Percentiles rank a stretch among this genome's conserved stretches.
Evolutionary conservation across 2,888 invertebrate genomes (phyloP).

Genomic region (Theretra japonica): DNA sequence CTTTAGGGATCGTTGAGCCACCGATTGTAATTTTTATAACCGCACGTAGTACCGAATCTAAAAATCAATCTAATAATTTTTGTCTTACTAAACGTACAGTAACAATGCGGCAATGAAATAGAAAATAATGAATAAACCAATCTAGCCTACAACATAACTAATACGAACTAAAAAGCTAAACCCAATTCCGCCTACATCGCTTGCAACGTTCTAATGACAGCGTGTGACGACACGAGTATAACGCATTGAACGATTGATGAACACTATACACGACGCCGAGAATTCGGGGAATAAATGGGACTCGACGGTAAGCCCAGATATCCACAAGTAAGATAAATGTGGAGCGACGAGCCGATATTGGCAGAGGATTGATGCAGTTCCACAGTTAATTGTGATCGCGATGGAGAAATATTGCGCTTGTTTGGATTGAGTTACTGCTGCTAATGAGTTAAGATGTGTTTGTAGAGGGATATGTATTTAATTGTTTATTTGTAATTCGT

Average conservation of each 20-base stretch:
- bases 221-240: not conserved
- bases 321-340: conserved; percentile 25
- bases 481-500: no score
- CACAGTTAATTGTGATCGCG: conserved; percentile 16
- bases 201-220: not conserved
- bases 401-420: conserved; percentile 10
- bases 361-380: conserved; percentile 24
- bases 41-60: no score
- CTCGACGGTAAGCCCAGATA: conserved; percentile 22
- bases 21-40: no score
- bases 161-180: not conserved
- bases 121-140: no score
- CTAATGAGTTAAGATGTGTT: not conserved
- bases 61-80: no score
- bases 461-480: not conserved
- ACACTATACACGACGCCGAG: conserved; percentile 12
- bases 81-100: no score
- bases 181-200: conserved; percentile 1
- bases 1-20: no score
- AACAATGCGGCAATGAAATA: no score
- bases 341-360: conserved; percentile 19
- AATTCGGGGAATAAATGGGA: conserved; percentile 25
- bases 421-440: not conserved
- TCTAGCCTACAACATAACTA: no score
- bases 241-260: conserved; percentile 29